Evolutionary conservation across 2,888 invertebrate genomes (phyloP).

Genomic region (Dinocampus coccinellae): DNA sequence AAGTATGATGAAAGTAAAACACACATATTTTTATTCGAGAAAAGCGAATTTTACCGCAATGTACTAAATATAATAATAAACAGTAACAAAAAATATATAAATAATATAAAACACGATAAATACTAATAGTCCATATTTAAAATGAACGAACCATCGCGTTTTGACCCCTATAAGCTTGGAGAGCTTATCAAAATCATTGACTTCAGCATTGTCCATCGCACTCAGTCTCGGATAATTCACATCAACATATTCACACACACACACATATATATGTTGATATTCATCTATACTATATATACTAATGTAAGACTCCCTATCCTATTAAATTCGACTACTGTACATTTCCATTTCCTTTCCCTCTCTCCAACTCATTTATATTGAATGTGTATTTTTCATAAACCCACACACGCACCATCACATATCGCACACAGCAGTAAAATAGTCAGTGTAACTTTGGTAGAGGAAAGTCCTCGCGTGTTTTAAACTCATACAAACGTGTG

Average conservation of each 20-base stretch:
- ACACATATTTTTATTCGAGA: neutral
- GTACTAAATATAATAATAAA: too few species aligned
- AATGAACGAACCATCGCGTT: neutral
- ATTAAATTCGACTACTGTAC: neutral
- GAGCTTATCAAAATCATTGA: neutral
- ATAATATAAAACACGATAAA: neutral
- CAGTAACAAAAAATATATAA: neutral
- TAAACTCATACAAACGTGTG: neutral
- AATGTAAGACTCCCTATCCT: neutral
- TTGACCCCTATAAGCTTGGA: slow-evolving; percentile 2
- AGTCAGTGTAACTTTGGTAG: neutral
- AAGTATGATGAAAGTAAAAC: slow-evolving; percentile 35
- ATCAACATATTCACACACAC: neutral
- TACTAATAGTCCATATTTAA: neutral
- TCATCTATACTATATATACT: too few species aligned
- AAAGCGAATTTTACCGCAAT: neutral
- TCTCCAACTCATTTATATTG: neutral
- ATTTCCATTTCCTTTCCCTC: neutral
- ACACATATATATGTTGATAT: neutral
- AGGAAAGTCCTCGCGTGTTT: neutral
- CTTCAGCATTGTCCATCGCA: neutral
- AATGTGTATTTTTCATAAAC: neutral
- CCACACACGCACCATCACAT: neutral
- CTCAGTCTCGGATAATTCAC: neutral
- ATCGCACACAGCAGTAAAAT: neutral